Percentiles rank a stretch among this genome's conserved stretches.
Evolutionary conservation across 2,797 vertebrate genomes (phyloP).

Genomic region (Ctenosaura bakeri): DNA sequence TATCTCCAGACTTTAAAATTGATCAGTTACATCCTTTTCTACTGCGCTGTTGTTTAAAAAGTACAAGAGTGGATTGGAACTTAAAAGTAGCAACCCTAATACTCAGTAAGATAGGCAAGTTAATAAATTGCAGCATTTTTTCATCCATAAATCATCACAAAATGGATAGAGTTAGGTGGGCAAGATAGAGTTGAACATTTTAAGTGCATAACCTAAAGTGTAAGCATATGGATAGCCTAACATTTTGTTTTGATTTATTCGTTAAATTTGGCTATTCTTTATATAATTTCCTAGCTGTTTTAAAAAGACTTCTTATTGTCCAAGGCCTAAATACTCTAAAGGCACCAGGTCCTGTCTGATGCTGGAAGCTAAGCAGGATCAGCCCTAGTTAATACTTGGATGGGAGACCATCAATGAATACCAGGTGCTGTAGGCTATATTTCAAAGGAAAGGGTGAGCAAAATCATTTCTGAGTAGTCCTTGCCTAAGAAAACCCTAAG

Average conservation of each 20-base stretch:
- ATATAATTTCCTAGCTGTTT: background rate
- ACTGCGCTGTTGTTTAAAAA: background rate
- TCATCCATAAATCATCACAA: background rate
- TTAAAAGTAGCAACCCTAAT: background rate
- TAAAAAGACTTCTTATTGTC: no score
- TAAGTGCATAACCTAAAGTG: background rate
- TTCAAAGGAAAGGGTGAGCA: no score
- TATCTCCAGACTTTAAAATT: background rate
- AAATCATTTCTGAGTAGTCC: no score
- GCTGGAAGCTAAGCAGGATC: no score
- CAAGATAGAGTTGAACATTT: background rate
- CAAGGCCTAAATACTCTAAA: no score
- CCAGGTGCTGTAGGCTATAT: background rate
- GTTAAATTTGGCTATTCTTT: background rate
- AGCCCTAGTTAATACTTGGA: no score
- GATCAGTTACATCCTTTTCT: background rate
- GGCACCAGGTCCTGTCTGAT: no score
- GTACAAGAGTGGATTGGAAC: background rate
- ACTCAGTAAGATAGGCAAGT: no score
- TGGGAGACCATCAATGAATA: no score
- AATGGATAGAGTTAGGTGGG: background rate
- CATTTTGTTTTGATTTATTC: background rate
- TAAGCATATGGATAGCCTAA: background rate
- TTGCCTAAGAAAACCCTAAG: no score
- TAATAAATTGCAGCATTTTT: background rate